Evolutionary conservation across 2,113 vertebrate genomes (phyloP).

Genomic region (Esox niger): DNA sequence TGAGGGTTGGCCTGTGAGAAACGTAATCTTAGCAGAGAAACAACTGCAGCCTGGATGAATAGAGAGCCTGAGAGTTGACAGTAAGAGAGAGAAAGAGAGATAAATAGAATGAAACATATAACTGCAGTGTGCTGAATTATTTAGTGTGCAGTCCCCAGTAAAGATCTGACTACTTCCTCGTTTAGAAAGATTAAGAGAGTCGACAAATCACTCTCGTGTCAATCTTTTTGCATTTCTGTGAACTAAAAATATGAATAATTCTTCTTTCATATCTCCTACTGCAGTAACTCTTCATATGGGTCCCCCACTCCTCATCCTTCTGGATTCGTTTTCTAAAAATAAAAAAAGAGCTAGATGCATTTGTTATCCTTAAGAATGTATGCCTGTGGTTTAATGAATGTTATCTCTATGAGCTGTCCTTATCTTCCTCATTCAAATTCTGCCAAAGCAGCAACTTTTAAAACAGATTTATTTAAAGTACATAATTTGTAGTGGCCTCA

Average conservation of each 20-base stretch:
- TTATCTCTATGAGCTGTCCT: constrained; percentile 48
- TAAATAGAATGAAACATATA: constrained; percentile 60
- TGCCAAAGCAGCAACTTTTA: constrained; percentile 59
- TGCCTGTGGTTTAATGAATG: constrained; percentile 52
- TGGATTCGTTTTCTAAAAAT: constrained; percentile 46
- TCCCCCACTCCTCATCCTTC: constrained; percentile 43
- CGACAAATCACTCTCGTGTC: constrained; percentile 64
- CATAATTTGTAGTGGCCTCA: constrained; percentile 43
- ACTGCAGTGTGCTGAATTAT: constrained; percentile 66
- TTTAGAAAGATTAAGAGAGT: constrained; percentile 69
- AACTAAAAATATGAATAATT: constrained; percentile 59
- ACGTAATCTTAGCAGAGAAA: constrained; percentile 32
- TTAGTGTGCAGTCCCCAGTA: constrained; percentile 56
- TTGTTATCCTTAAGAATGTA: constrained; percentile 55
- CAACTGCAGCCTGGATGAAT: constrained; percentile 22
- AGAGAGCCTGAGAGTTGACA: constrained; percentile 51
- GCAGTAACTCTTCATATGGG: constrained; percentile 48
- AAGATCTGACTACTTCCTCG: constrained; percentile 65
- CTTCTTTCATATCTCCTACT: constrained; percentile 53
- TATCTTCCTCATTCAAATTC: constrained; percentile 69
- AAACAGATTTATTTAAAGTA: constrained; percentile 48
- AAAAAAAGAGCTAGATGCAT: constrained; percentile 44
- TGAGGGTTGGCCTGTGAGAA: constrained; percentile 35
- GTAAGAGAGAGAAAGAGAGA: constrained; percentile 14
- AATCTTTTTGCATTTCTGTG: constrained; percentile 51